Conservation (phyloP, 2,797 vertebrate genomes). For the Hirundo rustica region DNA sequence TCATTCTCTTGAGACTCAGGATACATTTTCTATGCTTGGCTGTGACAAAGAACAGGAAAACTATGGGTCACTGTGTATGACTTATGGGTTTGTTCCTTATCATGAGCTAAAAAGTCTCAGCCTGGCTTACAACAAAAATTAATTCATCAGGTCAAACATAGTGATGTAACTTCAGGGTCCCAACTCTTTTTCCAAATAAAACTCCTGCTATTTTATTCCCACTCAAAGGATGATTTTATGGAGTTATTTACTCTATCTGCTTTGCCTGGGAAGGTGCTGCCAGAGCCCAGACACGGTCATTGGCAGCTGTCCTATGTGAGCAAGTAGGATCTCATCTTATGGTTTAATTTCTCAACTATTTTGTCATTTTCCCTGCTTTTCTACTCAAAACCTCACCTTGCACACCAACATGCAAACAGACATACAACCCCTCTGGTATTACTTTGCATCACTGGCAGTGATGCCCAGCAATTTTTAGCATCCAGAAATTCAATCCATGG, state of each 20-base stretch:
- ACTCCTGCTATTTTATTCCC: constrained; percentile 3
- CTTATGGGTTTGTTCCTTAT: constrained; percentile 31
- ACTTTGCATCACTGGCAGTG: background rate
- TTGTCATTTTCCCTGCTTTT: background rate
- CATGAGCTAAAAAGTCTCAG: constrained; percentile 19
- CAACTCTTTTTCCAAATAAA: constrained; percentile 37
- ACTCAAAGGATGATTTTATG: background rate
- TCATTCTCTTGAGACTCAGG: background rate
- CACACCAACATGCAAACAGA: background rate
- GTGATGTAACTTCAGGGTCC: constrained; percentile 31
- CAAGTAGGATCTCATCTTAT: background rate
- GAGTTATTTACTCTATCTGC: background rate
- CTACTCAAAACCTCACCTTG: background rate
- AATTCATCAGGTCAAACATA: constrained; percentile 2
- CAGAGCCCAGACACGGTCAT: background rate
- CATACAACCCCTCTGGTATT: background rate
- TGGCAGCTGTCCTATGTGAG: background rate
- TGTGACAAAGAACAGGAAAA: constrained; percentile 26
- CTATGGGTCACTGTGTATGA: background rate
- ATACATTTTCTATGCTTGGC: background rate
- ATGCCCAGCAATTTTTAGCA: background rate
- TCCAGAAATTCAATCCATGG: background rate
- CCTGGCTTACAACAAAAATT: constrained; percentile 35
- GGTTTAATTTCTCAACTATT: background rate
- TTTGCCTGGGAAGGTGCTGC: background rate